Evolutionary conservation across 2,113 vertebrate species (phyloP).

Genomic region (Paradisaea rubra): DNA sequence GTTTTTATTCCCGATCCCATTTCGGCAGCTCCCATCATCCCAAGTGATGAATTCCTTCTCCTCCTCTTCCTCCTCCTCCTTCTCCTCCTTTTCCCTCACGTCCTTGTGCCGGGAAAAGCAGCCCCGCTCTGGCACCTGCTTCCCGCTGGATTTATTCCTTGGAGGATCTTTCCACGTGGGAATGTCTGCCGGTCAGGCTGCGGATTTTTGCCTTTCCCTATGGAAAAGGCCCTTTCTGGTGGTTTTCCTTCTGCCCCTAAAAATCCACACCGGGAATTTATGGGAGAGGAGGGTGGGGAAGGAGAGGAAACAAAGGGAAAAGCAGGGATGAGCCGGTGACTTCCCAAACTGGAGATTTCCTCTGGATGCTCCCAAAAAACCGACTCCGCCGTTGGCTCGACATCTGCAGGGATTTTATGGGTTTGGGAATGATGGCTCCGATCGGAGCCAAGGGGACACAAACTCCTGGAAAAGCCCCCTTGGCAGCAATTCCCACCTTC

Average conservation of each 20-base stretch:
- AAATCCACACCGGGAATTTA: not conserved
- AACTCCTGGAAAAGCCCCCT: not conserved
- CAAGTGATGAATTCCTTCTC: not conserved
- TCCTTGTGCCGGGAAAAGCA: not conserved
- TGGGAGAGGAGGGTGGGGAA: not conserved
- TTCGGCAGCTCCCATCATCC: not conserved
- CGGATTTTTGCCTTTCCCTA: not conserved
- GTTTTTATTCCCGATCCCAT: not conserved
- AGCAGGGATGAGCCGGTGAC: not conserved
- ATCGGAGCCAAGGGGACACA: not conserved
- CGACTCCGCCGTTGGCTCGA: accelerated
- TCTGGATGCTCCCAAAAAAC: not conserved
- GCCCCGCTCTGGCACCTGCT: not conserved
- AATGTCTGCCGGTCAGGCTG: not conserved
- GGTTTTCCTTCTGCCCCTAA: not conserved
- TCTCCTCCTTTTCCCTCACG: not conserved
- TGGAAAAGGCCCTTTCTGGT: not conserved
- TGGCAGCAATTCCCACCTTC: not conserved
- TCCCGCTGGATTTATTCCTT: not conserved
- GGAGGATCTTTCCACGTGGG: not conserved
- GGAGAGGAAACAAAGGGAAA: not conserved
- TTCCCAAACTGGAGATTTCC: not conserved
- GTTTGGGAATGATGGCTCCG: not conserved
- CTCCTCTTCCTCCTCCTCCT: not conserved
- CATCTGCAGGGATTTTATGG: slow-evolving; percentile 32